Conservation (phyloP, 2,797 vertebrate genomes). For the Enteromius treurensis region DNA sequence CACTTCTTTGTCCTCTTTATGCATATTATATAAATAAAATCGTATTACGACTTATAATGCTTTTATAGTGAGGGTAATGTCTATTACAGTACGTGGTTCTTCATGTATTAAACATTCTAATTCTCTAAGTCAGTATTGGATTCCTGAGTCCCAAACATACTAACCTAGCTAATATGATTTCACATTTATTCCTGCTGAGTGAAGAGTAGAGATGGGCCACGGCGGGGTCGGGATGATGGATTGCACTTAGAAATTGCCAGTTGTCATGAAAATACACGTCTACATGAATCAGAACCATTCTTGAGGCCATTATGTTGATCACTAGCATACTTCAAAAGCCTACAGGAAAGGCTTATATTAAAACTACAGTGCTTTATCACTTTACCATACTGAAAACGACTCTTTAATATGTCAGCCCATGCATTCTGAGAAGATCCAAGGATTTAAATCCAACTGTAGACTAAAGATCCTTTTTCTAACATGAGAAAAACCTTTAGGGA, state of each 20-base stretch:
- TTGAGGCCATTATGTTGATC: conserved; percentile 14
- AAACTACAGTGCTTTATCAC: background rate
- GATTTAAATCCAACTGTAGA: background rate
- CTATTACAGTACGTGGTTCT: background rate
- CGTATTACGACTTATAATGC: background rate
- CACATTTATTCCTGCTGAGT: conserved; percentile 10
- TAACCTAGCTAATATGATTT: conserved; percentile 9
- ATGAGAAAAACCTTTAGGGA: background rate
- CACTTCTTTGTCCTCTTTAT: background rate
- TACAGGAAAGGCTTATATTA: background rate
- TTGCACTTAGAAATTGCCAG: conserved; percentile 33
- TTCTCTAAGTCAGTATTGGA: background rate
- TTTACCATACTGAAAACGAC: background rate
- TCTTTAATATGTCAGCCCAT: background rate
- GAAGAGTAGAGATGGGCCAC: conserved; percentile 10
- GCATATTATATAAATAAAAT: background rate
- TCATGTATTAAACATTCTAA: conserved; percentile 18
- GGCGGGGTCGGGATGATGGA: conserved; percentile 3
- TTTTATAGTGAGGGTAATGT: background rate
- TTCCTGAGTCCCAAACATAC: background rate
- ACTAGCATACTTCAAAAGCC: background rate
- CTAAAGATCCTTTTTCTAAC: background rate
- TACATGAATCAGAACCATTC: conserved; percentile 1
- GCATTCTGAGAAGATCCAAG: background rate
- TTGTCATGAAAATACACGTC: conserved; percentile 19